phyloP scores from a whole-genome alignment of 2,888 invertebrate species.

The Lithophane socia region DNA sequence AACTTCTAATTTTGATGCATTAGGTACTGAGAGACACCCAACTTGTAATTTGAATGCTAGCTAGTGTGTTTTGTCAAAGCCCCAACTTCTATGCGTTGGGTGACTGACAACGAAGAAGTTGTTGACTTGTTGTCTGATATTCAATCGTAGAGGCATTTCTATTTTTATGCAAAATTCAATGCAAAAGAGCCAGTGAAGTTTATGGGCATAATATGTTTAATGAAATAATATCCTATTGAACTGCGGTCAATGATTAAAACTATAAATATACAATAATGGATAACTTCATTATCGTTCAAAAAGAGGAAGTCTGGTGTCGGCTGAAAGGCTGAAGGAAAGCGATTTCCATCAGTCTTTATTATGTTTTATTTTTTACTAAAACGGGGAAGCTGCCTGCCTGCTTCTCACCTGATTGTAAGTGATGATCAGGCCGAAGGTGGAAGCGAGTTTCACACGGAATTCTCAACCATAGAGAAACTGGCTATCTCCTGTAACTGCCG shows the following conservation, averaged over 20 bases:
- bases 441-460: too few relatives aligned
- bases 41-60: too few relatives aligned
- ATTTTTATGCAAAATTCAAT: background rate
- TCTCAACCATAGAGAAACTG: too few relatives aligned
- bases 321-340: too few relatives aligned
- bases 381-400: too few relatives aligned
- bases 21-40: too few relatives aligned
- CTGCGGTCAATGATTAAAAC: constrained; percentile 15
- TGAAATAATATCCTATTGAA: constrained; percentile 15
- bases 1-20: too few relatives aligned
- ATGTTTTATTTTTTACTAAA: background rate
- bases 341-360: constrained; percentile 32
- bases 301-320: constrained; percentile 34
- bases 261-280: constrained; percentile 24
- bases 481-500: too few relatives aligned
- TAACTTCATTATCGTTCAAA: constrained; percentile 25
- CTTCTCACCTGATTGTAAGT: too few relatives aligned
- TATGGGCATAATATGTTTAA: background rate
- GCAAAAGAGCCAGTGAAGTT: background rate
- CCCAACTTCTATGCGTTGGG: background rate
- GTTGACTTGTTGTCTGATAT: too few relatives aligned
- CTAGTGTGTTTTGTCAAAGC: too few relatives aligned
- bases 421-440: too few relatives aligned
- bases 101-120: background rate
- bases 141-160: background rate